Base-by-base conservation (phyloP, 53 echinoderm and acorn worm species). In the Actinopyga echinites region DNA sequence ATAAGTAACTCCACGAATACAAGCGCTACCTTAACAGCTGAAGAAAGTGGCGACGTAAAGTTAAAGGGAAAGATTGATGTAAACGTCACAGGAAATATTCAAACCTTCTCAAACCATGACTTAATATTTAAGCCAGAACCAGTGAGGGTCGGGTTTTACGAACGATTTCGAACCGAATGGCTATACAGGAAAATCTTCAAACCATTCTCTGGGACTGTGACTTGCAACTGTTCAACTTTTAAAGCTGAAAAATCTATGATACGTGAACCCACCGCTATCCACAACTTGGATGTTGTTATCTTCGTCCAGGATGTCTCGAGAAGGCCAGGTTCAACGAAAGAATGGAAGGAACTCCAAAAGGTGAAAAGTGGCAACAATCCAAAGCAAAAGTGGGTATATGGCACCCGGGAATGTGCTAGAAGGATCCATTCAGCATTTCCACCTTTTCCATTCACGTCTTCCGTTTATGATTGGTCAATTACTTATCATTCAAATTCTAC, bases 401-500 rank as follows among this genome's bases (percentile, higher is more conserved):
- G 25, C 9, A 75, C 75, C 6, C 29, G 75, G 4, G 75, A 75
- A 54, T 75, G 75, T 45, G 75, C 30, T n/a, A 11, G 29, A 52
- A 36, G 75, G 13, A 75, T 75, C 4, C 22, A 13, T 12, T 43
- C 23, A 26, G 23, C 2, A 3, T 75, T 75, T n/a, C 68, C 68
- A 13, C 75, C 75, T 0, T 6, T 4, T 10, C 43, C 29, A 25
- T 28, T 26, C 29, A 75, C 55, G 19, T 45, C 30, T 6, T 52
- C 11, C 20, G 8, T 54, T 23, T 75, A 75, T 25, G 29, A 75
- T 43, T 38, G 37, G 75, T 54, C 75, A 10, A 13, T 75, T 24
- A 75, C 75, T 11, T 75, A 75, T 30, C 75, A 75, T 75, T 75
- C 75, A 29, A 75, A 75, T 24, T 75, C 75, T 26, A 54, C 49